Evolutionary conservation across 2,888 invertebrate species (phyloP).

Genomic region (Mythimna albipuncta): DNA sequence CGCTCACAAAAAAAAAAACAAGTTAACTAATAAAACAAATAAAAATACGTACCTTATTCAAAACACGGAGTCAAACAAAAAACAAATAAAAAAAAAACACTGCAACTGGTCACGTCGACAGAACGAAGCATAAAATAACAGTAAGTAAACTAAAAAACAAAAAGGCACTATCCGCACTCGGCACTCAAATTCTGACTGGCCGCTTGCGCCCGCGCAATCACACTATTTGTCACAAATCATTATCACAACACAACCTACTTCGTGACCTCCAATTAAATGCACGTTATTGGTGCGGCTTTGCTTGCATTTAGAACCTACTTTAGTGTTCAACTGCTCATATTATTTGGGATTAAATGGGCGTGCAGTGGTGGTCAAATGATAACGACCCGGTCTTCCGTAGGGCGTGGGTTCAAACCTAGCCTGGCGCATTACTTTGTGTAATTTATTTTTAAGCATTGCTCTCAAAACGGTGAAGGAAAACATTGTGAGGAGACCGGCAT

Average conservation of each 20-base stretch:
- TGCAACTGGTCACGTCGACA: constrained; percentile 34
- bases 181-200: constrained; percentile 60
- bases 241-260: constrained; percentile 64
- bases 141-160: constrained; percentile 14
- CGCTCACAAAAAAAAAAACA: neutral
- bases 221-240: constrained; percentile 61
- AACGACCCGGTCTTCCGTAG: no score
- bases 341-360: no score
- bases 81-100: constrained; percentile 22
- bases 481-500: no score
- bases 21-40: neutral
- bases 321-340: neutral
- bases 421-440: no score
- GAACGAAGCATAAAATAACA: constrained; percentile 16
- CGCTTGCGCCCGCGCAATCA: constrained; percentile 55
- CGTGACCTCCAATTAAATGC: constrained; percentile 56
- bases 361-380: no score
- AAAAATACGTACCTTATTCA: constrained; percentile 38
- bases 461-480: no score
- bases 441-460: no score
- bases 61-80: constrained; percentile 15
- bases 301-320: constrained; percentile 16
- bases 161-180: constrained; percentile 49
- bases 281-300: constrained; percentile 28
- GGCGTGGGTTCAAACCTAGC: no score